Evolutionary conservation across 2,888 invertebrate species (phyloP), one percentile per base, ranked within the genome.

Genomic region (Pteria penguin): DNA sequence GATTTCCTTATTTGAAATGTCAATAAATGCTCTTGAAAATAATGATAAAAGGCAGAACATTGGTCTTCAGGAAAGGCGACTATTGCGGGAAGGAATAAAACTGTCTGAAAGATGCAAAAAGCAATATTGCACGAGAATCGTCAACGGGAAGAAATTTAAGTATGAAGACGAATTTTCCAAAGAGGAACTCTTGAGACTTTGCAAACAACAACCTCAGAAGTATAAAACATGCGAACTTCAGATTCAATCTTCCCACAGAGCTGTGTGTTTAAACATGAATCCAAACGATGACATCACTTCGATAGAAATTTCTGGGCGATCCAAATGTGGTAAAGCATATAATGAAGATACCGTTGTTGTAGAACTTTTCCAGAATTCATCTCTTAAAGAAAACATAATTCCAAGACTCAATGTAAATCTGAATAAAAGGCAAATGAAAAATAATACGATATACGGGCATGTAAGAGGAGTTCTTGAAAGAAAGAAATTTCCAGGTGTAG

Each of bases 291-390:
- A 60, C 8, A 33, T 74, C 22, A 27, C 32, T 24, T 27, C 36
- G 22, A 78, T 81, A 45, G 76, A 81, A 57, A 84, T 84, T 31
- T 76, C 76, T 31, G 84, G 84, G 3, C 52, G 84, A 62, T 70
- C 78, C n/a, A 82, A 81, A 32, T 77, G 79, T 63, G 84, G 84
- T 31, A 73, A 80, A 55, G 76, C 69, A 22, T 83, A 79, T 63
- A 79, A 75, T 54, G 81, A 79, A 27, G 84, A 84, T 58, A 78
- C 76, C 57, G 84, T 83, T n/a, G 75, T 82, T 2, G 83, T 84
- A 11, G 76, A 83, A 67, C 45, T 84, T 26, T 65, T 81, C 0
- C 32, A 36, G 3, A 27, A 63, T 4, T 52, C 62, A n/a, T 55
- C 36, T 57, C 2, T 58, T 72, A 33, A 71, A 14, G 36, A 27